Conservation (phyloP, 2,113 vertebrate genomes). For the Phocoena phocoena region DNA sequence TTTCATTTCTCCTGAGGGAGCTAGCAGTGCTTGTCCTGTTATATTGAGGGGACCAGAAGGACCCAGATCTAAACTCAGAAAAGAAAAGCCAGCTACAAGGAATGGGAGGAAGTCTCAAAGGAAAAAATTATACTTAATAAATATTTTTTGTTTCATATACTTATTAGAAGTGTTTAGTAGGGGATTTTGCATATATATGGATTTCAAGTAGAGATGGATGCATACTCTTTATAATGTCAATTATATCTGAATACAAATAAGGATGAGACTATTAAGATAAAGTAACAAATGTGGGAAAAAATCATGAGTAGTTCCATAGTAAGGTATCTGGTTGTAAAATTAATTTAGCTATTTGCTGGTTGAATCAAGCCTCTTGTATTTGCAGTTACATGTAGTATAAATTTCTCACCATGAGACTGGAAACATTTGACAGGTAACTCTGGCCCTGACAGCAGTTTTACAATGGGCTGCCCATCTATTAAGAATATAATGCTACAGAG, state of each 20-base stretch:
- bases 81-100: neutral
- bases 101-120: neutral
- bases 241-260: neutral
- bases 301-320: neutral
- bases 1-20: neutral
- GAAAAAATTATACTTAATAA: neutral
- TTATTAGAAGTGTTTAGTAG: neutral
- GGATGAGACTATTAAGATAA: neutral
- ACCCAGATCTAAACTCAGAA: neutral
- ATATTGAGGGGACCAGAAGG: no score
- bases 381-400: neutral
- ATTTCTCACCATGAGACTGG: neutral
- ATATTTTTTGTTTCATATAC: slow-evolving; percentile 7
- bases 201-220: neutral
- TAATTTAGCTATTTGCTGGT: neutral
- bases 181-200: neutral
- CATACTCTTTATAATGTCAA: neutral
- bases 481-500: neutral
- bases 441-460: neutral
- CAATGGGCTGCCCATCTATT: neutral
- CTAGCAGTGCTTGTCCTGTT: neutral
- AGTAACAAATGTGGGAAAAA: neutral
- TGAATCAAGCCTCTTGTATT: neutral
- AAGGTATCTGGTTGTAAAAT: neutral
- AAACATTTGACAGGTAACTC: neutral